A percentile compares a stretch with the other conserved stretches of the same genome.
These are phyloP conservation scores for Mixornis gularis DNA, from an alignment of 2,113 vertebrate genomes.

Conservation along the genomic window DNA sequence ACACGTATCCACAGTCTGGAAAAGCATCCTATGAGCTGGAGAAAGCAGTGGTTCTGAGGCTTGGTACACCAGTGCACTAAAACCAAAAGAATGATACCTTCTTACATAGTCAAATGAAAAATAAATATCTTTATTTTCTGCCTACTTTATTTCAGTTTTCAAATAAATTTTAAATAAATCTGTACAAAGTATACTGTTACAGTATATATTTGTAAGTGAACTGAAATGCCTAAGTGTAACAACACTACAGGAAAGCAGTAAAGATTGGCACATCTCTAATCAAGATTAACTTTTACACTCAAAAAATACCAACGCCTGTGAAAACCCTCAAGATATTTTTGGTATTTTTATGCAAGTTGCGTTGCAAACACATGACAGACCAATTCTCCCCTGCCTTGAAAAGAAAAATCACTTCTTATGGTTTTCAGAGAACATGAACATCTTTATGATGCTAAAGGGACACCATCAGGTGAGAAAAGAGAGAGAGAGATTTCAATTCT, in stretches of 20 bases:
- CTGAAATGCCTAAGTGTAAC: constrained; percentile 77
- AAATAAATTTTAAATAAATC: constrained; percentile 81
- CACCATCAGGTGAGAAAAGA: constrained; percentile 48
- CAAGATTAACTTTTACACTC: constrained; percentile 79
- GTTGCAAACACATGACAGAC: constrained; percentile 66
- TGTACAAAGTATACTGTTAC: constrained; percentile 84
- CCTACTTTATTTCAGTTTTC: constrained; percentile 81
- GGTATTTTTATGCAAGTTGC: constrained; percentile 67
- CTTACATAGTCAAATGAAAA: constrained; percentile 81
- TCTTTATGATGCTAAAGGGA: constrained; percentile 63
- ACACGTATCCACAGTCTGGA: constrained; percentile 56
- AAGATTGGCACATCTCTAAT: constrained; percentile 80
- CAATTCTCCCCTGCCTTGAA: constrained; percentile 54
- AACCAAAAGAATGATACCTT: constrained; percentile 77
- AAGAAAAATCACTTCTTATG: constrained; percentile 44
- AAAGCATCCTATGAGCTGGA: constrained; percentile 60
- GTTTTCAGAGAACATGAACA: constrained; percentile 59
- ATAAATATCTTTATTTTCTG: constrained; percentile 82
- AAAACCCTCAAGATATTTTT: constrained; percentile 64
- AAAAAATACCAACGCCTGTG: constrained; percentile 58
- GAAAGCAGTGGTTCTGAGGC: constrained; percentile 64
- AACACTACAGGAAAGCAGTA: constrained; percentile 79
- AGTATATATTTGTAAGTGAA: constrained; percentile 77
- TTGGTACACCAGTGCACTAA: constrained; percentile 65
- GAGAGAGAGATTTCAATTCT: neutral